Percentiles rank a stretch among this genome's conserved stretches.
Conservation (phyloP, 2,113 vertebrate species). For the Pungitius pungitius region DNA sequence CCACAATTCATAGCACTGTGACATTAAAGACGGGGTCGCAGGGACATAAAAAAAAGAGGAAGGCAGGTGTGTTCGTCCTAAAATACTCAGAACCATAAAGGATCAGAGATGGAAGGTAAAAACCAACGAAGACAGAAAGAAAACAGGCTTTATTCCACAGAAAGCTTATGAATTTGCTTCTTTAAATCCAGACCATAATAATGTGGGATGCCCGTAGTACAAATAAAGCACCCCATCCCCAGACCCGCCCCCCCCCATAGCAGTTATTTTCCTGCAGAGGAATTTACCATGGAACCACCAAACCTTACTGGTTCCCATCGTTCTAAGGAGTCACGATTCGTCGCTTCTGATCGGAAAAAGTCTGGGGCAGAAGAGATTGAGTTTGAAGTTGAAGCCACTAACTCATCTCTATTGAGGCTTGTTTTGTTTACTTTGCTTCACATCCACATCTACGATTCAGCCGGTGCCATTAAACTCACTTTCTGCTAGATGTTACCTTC, state of each 20-base stretch:
- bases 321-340: not conserved
- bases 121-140: too few relatives aligned
- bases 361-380: not conserved
- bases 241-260: not conserved
- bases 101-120: too few relatives aligned
- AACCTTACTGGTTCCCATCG: constrained; percentile 5
- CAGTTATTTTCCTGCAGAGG: not conserved
- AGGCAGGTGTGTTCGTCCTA: too few relatives aligned
- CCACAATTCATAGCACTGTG: too few relatives aligned
- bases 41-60: too few relatives aligned
- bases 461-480: constrained; percentile 3
- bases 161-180: not conserved
- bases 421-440: not conserved
- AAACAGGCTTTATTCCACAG: too few relatives aligned
- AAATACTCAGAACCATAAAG: too few relatives aligned
- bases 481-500: not conserved
- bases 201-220: not conserved
- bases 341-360: constrained; percentile 12
- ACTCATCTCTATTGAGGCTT: not conserved
- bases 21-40: too few relatives aligned
- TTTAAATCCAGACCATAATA: not conserved
- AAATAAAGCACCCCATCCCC: not conserved
- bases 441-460: constrained; percentile 16
- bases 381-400: not conserved
- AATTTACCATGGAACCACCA: not conserved